Base-by-base conservation (phyloP, 2,113 vertebrate genomes). In the Chlamydotis undulata region DNA sequence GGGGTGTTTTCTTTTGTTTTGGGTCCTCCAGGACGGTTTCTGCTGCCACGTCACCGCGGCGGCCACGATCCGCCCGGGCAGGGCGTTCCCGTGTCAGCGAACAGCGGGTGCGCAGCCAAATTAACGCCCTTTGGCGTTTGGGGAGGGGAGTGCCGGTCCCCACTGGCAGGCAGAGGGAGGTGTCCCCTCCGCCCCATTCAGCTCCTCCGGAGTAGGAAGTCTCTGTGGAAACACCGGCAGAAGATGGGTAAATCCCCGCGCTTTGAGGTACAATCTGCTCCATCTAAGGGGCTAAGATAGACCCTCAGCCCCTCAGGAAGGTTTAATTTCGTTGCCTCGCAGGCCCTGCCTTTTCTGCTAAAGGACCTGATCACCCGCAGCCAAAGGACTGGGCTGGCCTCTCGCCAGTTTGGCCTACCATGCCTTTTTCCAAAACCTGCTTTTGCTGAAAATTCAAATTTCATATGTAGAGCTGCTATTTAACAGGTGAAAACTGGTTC, bases 121-220 rank as follows among this genome's bases (percentile, higher is more conserved):
- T 9, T 16, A 23, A 6, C 10, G 37, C 33, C 45, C 10, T 7
- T 1, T 4, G 35, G 24, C 9, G 9, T 7, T 1, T 4, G 35
- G 24, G 10, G 9, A 7, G 4, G 31, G 19, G 13, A 1, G 2
- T 1, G 16, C 10, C 2, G 0, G 18, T 18, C 5, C 2, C 9
- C 12, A 17, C 9, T 3, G n/a, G n/a, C 33, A 17, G 39, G 14
- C 23, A 3, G 11, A 2, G 12, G 3, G 57, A 10, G n/a, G 18
- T 16, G 6, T 53, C 14, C 22, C 52, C 52, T 14, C 25, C 26
- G 28, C 52, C 26, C 52, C 23, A 53, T 53, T 26, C 28, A 41
- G 37, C 29, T 31, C 39, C 16, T 19, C 35, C 4, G 14, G 19
- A 23, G 23, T 18, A 7, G 25, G 19, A 31, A 2, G 79, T 15